Conservation (phyloP, 2,888 invertebrate genomes). For the Pantelozetes paolii region DNA sequence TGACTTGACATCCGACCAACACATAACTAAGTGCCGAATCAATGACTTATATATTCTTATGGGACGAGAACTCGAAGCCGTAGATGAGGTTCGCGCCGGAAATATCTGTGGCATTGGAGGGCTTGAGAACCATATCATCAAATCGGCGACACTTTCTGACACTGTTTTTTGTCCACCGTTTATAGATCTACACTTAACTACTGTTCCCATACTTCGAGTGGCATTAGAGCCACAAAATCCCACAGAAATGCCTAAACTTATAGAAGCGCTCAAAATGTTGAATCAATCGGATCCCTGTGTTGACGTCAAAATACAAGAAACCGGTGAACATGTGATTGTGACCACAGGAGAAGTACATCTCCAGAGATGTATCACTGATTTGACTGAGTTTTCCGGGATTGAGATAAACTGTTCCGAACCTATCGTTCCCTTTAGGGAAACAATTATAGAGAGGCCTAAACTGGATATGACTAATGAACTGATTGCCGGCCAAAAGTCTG, state of each 20-base stretch:
- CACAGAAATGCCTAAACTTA: constrained; percentile 63
- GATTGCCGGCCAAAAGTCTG: constrained; percentile 62
- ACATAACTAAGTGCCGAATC: constrained; percentile 64
- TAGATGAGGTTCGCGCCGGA: constrained; percentile 78
- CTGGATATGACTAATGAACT: constrained; percentile 80
- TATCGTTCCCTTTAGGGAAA: constrained; percentile 93
- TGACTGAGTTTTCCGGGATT: constrained; percentile 70
- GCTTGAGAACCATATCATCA: constrained; percentile 73
- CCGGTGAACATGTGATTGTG: constrained; percentile 88
- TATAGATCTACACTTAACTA: constrained; percentile 64
- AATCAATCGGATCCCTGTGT: constrained; percentile 95
- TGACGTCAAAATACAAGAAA: constrained; percentile 79
- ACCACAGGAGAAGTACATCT: constrained; percentile 97
- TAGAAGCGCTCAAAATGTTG: constrained; percentile 68
- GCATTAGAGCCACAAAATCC: constrained; percentile 78
- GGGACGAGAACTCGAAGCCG: constrained; percentile 79
- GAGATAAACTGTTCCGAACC: constrained; percentile 88
- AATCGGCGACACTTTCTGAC: constrained; percentile 82
- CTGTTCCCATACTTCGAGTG: constrained; percentile 85
- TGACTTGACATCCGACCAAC: constrained; percentile 57
- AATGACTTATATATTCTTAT: constrained; percentile 80
- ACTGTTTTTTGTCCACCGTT: constrained; percentile 79
- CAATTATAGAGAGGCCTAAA: constrained; percentile 63
- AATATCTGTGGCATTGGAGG: constrained; percentile 86
- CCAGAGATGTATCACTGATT: constrained; percentile 88